Base-by-base conservation (phyloP, 2,113 vertebrate species). In the Tragelaphus imberbis region DNA sequence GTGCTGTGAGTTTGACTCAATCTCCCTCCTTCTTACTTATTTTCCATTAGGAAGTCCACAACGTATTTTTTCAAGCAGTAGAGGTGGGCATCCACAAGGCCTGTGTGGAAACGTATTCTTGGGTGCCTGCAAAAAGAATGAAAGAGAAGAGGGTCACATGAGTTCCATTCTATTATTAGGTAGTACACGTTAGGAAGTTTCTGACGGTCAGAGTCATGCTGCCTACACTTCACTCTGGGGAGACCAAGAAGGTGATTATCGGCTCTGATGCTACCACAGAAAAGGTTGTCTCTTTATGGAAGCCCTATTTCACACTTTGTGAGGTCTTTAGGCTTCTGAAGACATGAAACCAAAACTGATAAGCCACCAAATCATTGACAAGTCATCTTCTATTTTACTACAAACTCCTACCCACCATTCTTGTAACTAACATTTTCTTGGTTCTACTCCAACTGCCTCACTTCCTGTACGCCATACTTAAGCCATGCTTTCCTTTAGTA, bases 11-110 rank as follows among this genome's bases (percentile, higher is more conserved):
- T 81, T 56, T 97, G 86, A 93, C 40, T 95, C 23, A 12, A 33
- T 33, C 27, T 23, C 71, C 53, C 88, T 94, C 28, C 10, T 93
- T 96, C 99, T 99, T 99, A 99, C 99, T 99, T 99, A 99, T 99
- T 99, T 97, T 99, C 99, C 79, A 98, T 98, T 58, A 99, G 99
- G 97, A 99, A 99, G 97, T 99, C 99, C 93, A 99, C 98, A 88
- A 99, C 99, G 0, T 99, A 99, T 98, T 99, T 99, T 98, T 99
- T 99, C 98, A 99, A 98, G 97, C 99, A 99, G 98, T 99, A 99
- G 91, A 99, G 99, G 98, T 99, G 99, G 96, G 99, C 99, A 44
- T 99, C 99, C 98, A 99, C 99, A 2, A 99, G 99, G 49, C 99
- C 99, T 23, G 99, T 99, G 98, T 99, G 99, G 98, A 99, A 99